Evolutionary conservation across 2,888 invertebrate genomes (phyloP).

Genomic region (Folsomia candida): DNA sequence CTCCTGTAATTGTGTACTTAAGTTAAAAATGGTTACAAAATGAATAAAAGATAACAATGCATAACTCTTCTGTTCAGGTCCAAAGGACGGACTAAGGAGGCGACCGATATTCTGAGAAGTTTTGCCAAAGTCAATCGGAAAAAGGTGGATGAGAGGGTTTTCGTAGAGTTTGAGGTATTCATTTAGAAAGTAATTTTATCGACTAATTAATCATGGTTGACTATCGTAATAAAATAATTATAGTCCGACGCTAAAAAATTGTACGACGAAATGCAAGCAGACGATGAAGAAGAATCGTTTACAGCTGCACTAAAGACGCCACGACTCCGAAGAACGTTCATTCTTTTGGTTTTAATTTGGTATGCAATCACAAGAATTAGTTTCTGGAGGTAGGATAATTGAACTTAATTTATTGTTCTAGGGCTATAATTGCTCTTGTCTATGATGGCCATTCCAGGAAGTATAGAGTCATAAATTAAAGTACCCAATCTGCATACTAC

Average conservation of each 20-base stretch:
- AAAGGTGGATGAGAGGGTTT: conserved; percentile 70
- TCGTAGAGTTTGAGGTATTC: conserved; percentile 68
- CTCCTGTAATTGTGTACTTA: no score
- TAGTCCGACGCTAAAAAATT: conserved; percentile 61
- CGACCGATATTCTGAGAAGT: conserved; percentile 72
- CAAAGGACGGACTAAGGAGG: conserved; percentile 77
- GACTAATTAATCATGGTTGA: no score
- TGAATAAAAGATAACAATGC: neutral
- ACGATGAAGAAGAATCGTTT: conserved; percentile 72
- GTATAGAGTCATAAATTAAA: no score
- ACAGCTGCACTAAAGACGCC: conserved; percentile 78
- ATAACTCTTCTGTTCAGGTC: no score
- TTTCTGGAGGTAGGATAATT: no score
- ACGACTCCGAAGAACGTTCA: conserved; percentile 69
- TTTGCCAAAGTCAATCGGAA: conserved; percentile 77
- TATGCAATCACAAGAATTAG: conserved; percentile 46
- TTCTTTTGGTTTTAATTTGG: conserved; percentile 79
- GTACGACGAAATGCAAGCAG: conserved; percentile 54
- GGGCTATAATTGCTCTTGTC: conserved; percentile 80
- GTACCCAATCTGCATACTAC: no score
- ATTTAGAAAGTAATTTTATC: no score
- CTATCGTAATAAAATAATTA: conserved; percentile 51
- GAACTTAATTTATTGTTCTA: no score
- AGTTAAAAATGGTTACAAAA: neutral
- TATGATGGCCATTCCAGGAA: conserved; percentile 87